Evolutionary conservation across 2,113 vertebrate genomes (phyloP).

Genomic region (Thinocorus orbignyianus): DNA sequence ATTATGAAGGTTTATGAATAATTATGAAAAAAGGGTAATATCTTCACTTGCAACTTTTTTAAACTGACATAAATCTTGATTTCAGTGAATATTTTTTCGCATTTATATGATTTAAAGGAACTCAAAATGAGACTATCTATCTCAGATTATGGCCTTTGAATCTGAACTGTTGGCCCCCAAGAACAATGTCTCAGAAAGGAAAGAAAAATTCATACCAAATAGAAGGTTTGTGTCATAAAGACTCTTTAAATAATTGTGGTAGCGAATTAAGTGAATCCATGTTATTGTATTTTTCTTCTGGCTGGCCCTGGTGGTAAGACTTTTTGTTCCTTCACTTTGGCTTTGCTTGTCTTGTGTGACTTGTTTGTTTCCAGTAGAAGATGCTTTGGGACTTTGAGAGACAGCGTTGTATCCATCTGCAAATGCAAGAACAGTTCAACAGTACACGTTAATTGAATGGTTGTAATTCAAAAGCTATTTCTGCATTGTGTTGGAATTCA

Average conservation of each 20-base stretch:
- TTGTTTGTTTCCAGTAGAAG: not conserved
- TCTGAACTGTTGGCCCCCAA: not conserved
- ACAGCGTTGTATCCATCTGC: conserved; percentile 59
- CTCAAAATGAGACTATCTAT: not conserved
- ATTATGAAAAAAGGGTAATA: not conserved
- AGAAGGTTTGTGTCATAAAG: conserved; percentile 70
- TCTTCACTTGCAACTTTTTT: not conserved
- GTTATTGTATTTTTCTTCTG: conserved; percentile 55
- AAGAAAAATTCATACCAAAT: conserved; percentile 67
- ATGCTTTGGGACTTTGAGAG: not conserved
- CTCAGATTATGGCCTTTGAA: not conserved
- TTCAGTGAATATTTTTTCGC: not conserved
- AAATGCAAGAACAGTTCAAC: conserved; percentile 23
- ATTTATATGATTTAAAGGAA: not conserved
- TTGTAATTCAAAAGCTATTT: not conserved
- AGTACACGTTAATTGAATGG: not conserved
- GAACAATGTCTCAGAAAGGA: not conserved
- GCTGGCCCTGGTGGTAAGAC: not conserved
- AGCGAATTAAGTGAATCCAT: conserved; percentile 80
- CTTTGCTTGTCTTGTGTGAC: not conserved
- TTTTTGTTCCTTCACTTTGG: not conserved
- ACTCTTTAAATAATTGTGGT: conserved; percentile 77
- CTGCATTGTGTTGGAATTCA: not conserved
- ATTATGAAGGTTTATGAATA: not conserved
- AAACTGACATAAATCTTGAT: not conserved